phyloP scores from a whole-genome alignment of 2,113 vertebrate genomes.

The Plecturocebus donacophilus region DNA sequence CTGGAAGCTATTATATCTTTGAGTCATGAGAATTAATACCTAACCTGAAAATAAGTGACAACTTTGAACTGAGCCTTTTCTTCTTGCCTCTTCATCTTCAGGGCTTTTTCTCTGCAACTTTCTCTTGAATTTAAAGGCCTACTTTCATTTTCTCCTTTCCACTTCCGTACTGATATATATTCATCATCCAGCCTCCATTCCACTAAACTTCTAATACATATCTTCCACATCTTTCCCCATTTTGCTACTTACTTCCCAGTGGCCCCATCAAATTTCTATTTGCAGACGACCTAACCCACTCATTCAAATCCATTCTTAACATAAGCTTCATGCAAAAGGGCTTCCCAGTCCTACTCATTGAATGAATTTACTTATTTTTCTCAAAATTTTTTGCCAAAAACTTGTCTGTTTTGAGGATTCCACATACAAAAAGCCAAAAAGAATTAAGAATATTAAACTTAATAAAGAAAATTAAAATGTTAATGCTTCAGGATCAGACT shows the following conservation, averaged over 20 bases:
- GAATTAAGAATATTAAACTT: background rate
- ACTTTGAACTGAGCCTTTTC: background rate
- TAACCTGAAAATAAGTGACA: background rate
- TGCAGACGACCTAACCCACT: background rate
- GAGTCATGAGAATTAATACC: background rate
- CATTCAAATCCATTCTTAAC: background rate
- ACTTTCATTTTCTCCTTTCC: background rate
- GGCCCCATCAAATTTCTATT: background rate
- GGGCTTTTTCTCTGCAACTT: background rate
- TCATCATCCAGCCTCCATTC: background rate
- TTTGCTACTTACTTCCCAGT: background rate
- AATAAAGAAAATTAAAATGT: background rate
- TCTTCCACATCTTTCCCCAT: background rate
- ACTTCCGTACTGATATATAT: background rate
- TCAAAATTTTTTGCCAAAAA: background rate
- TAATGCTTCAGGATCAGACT: background rate
- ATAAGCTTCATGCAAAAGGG: background rate
- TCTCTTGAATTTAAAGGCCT: background rate
- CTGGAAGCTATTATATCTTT: background rate
- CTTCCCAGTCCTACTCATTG: background rate
- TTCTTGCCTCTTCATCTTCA: background rate
- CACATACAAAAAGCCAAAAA: background rate
- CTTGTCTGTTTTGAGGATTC: background rate
- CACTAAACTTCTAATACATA: background rate
- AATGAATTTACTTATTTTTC: background rate